Percentiles rank a stretch among this genome's conserved stretches.
Conservation (phyloP, 2,113 vertebrate genomes). For the Chrysemys picta region DNA sequence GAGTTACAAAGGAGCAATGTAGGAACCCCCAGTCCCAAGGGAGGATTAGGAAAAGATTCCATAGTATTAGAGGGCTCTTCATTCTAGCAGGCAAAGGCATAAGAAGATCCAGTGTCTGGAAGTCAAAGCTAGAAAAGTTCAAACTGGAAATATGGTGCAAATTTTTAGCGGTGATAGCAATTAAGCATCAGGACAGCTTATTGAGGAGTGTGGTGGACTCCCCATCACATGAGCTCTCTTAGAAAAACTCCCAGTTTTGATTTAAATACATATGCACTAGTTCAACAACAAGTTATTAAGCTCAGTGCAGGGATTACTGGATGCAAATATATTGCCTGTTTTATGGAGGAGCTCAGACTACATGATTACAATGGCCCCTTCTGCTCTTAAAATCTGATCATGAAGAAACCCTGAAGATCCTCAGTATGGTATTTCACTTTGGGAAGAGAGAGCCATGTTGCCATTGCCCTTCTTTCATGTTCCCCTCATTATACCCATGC, state of each 20-base stretch:
- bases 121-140: not conserved
- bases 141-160: not conserved
- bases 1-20: not conserved
- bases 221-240: not conserved
- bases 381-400: not conserved
- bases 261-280: not conserved
- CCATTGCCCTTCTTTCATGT: not conserved
- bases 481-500: not conserved
- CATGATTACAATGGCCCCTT: not conserved
- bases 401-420: not conserved
- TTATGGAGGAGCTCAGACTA: not conserved
- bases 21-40: not conserved
- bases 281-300: not conserved
- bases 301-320: not conserved
- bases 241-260: not conserved
- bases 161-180: not conserved
- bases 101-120: not conserved
- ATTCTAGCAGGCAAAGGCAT: not conserved
- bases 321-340: not conserved
- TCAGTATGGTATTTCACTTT: not conserved
- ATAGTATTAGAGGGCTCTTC: not conserved
- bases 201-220: not conserved
- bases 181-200: not conserved
- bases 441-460: not conserved
- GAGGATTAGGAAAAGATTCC: not conserved